Conservation (phyloP, 2,113 vertebrate species). For the Rhabdomys dilectus region DNA sequence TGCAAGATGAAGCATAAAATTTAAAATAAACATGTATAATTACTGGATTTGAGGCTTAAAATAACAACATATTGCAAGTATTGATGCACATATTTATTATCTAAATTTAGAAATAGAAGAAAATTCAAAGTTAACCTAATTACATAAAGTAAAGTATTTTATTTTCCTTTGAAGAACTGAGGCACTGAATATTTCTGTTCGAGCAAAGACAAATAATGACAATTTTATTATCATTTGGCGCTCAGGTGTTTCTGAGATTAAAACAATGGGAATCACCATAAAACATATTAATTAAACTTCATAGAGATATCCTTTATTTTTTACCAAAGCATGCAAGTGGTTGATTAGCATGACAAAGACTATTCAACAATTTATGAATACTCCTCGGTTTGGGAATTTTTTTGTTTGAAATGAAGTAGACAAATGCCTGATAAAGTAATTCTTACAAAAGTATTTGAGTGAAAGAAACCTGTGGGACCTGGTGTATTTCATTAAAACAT, state of each 20-base stretch:
- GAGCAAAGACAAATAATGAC: not conserved
- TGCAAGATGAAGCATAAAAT: conserved; percentile 64
- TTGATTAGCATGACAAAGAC: not conserved
- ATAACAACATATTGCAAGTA: not conserved
- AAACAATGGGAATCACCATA: not conserved
- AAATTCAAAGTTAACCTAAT: not conserved
- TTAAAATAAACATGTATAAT: conserved; percentile 55
- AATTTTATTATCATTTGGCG: conserved; percentile 1
- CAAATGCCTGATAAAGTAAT: not conserved
- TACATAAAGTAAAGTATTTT: not conserved
- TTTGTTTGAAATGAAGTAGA: not conserved
- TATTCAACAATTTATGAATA: not conserved
- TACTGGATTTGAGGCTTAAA: conserved; percentile 31
- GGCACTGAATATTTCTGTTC: not conserved
- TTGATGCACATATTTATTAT: conserved; percentile 1
- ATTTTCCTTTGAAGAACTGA: not conserved
- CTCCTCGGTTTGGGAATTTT: not conserved
- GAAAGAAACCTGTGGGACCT: not conserved
- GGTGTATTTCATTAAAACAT: not conserved
- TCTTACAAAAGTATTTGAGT: not conserved
- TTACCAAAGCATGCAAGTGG: not conserved
- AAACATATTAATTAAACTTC: conserved; percentile 24
- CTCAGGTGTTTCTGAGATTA: not conserved
- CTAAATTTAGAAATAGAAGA: conserved; percentile 38
- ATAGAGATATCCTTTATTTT: not conserved